Evolutionary conservation across 2,888 invertebrate species (phyloP).

Genomic region (Drosophila helvetica): DNA sequence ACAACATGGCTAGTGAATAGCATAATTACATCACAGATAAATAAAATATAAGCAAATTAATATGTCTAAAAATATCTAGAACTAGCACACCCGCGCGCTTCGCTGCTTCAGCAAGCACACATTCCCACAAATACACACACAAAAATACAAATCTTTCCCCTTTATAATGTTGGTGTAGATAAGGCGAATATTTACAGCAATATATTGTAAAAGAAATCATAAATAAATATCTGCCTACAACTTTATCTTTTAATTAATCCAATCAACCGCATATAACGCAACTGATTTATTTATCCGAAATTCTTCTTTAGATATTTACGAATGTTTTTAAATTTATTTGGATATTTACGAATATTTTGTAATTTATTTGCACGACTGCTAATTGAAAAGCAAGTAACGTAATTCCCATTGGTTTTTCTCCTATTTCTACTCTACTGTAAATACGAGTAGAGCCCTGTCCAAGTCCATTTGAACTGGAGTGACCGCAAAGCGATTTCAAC

Average conservation of each 20-base stretch:
- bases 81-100: too few species aligned
- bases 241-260: background rate
- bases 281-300: background rate
- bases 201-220: too few species aligned
- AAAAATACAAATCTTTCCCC: too few species aligned
- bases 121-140: too few species aligned
- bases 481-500: conserved; percentile 27
- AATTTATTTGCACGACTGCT: background rate
- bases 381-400: background rate
- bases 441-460: background rate
- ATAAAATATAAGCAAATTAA: too few species aligned
- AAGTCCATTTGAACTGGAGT: conserved; percentile 8
- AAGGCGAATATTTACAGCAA: too few species aligned
- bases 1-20: too few species aligned
- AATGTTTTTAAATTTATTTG: background rate
- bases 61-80: too few species aligned
- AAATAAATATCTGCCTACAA: too few species aligned
- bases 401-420: conserved; percentile 5
- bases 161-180: too few species aligned
- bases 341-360: background rate
- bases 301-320: background rate
- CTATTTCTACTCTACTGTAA: background rate
- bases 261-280: background rate
- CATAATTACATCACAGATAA: too few species aligned
- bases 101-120: too few species aligned